phyloP scores from a whole-genome alignment of 2,888 invertebrate genomes.

The Minunthozetes semirufus region DNA sequence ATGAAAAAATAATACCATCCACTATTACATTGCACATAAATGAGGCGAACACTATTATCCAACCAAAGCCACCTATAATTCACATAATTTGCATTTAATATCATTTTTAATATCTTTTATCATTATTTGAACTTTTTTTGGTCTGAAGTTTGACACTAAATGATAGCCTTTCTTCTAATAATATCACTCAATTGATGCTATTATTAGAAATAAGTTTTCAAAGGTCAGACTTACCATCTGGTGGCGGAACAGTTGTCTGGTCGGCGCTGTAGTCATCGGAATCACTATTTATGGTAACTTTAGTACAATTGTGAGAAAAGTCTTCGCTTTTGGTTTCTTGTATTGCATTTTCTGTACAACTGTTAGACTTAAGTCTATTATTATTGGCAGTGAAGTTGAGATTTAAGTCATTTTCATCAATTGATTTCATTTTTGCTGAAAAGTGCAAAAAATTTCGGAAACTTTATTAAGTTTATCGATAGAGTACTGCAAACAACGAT shows the following conservation, averaged over 20 bases:
- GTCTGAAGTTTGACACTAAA: no score
- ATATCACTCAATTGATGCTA: not conserved
- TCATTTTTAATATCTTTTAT: no score
- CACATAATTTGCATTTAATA: not conserved
- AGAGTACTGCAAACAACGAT: not conserved
- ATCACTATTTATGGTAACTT: not conserved
- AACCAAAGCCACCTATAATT: constrained; percentile 64
- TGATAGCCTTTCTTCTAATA: no score
- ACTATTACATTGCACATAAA: constrained; percentile 98
- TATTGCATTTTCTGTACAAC: not conserved
- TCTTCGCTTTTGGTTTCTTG: not conserved
- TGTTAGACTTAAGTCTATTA: not conserved
- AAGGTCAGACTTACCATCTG: constrained; percentile 3
- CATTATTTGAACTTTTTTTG: no score
- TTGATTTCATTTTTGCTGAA: constrained; percentile 22
- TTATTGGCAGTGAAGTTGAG: constrained; percentile 10
- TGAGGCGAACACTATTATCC: constrained; percentile 90
- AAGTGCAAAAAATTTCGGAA: not conserved
- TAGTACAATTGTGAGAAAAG: not conserved
- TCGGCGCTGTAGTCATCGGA: not conserved
- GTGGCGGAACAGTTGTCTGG: not conserved
- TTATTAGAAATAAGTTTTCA: not conserved
- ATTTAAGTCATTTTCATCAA: constrained; percentile 7
- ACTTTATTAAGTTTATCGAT: constrained; percentile 3
- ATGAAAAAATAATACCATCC: constrained; percentile 95